Evolutionary conservation across 2,888 invertebrate species (phyloP).

Genomic region (Ceriagrion tenellum): DNA sequence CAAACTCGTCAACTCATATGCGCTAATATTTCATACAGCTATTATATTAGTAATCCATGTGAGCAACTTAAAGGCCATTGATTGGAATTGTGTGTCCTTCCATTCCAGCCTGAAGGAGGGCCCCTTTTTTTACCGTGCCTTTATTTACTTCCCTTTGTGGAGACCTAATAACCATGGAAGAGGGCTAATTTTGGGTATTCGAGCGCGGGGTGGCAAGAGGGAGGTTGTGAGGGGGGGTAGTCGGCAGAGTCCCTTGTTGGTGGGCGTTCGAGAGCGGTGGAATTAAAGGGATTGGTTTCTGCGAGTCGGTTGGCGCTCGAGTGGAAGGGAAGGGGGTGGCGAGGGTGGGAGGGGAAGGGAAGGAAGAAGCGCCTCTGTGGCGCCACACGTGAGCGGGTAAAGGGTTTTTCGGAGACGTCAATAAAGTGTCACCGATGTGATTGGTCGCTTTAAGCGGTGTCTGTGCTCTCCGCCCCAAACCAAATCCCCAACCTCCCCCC

Average conservation of each 20-base stretch:
- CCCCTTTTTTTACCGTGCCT: background rate
- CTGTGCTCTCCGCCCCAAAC: background rate
- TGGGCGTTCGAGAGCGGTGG: background rate
- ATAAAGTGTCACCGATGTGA: slow-evolving; percentile 42
- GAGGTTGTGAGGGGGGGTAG: background rate
- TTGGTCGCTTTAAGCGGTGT: background rate
- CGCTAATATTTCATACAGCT: background rate
- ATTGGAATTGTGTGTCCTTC: background rate
- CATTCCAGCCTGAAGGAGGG: background rate
- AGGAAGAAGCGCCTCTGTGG: background rate
- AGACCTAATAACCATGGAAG: background rate
- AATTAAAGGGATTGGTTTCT: slow-evolving; percentile 23
- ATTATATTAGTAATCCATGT: background rate
- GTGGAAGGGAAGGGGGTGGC: background rate
- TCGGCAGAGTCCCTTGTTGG: background rate
- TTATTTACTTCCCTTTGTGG: slow-evolving; percentile 1
- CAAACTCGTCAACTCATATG: background rate
- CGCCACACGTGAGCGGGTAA: background rate
- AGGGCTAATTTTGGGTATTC: background rate
- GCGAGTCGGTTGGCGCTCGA: background rate
- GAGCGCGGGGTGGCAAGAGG: background rate
- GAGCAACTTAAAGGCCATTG: background rate
- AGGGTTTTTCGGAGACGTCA: slow-evolving; percentile 29
- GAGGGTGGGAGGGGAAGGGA: background rate
- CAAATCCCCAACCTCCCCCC: background rate